Conservation (phyloP, 53 echinoderm and acorn worm species). For the Echinometra lucunter region DNA sequence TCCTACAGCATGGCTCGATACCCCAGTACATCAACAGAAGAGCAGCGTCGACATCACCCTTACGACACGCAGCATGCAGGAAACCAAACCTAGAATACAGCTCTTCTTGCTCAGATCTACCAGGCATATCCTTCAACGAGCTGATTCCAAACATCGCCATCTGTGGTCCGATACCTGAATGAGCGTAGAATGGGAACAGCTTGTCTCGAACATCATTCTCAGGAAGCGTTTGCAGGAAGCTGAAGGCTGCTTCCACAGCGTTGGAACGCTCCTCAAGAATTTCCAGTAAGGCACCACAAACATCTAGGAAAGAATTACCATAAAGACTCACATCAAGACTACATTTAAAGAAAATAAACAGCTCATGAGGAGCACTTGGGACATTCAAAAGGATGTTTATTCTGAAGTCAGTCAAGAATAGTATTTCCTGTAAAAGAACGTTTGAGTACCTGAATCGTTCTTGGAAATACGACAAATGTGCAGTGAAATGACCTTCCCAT, state of each 20-base stretch:
- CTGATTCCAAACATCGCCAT: neutral
- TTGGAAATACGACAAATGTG: too few relatives aligned
- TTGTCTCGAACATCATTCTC: neutral
- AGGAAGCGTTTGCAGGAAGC: conserved; percentile 54
- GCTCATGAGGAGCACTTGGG: too few relatives aligned
- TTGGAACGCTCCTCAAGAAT: conserved; percentile 18
- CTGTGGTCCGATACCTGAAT: neutral
- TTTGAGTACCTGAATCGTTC: too few relatives aligned
- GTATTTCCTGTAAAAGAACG: too few relatives aligned
- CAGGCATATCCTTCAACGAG: neutral
- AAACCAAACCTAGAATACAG: conserved; percentile 16
- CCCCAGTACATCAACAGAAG: conserved; percentile 50
- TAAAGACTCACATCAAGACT: too few relatives aligned
- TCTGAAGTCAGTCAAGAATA: too few relatives aligned
- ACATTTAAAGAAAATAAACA: neutral
- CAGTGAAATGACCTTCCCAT: too few relatives aligned
- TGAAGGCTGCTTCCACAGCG: conserved; percentile 44
- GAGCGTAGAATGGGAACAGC: conserved; percentile 57
- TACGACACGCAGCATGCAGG: conserved; percentile 34
- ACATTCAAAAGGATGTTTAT: too few relatives aligned
- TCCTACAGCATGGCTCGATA: conserved; percentile 8
- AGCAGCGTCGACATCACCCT: conserved; percentile 28
- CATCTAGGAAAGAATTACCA: conserved; percentile 3
- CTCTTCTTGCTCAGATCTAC: neutral
- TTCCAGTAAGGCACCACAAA: conserved; percentile 24